Conservation (phyloP, 2,113 vertebrate genomes). For the Microcebus tavaratra region DNA sequence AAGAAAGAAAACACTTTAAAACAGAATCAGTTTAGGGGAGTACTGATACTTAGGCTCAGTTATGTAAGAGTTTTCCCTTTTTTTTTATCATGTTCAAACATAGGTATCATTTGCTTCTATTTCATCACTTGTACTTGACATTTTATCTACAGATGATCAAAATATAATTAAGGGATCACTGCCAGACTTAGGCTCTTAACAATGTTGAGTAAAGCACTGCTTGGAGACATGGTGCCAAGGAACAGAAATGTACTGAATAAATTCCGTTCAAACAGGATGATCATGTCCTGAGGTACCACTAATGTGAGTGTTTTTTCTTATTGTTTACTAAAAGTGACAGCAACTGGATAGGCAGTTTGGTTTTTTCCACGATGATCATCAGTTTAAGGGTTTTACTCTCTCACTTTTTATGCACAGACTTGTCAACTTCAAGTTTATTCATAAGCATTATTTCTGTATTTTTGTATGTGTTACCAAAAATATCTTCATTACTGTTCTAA, state of each 20-base stretch:
- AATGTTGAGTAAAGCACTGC: conserved; percentile 71
- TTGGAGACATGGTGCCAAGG: conserved; percentile 75
- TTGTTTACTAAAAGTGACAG: conserved; percentile 83
- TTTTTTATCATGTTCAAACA: conserved; percentile 76
- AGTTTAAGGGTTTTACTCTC: conserved; percentile 78
- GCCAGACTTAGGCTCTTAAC: conserved; percentile 76
- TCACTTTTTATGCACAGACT: conserved; percentile 78
- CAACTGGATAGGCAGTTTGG: conserved; percentile 66
- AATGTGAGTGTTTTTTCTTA: conserved; percentile 66
- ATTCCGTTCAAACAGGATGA: conserved; percentile 84
- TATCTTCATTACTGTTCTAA: conserved; percentile 46
- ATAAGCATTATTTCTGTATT: conserved; percentile 38
- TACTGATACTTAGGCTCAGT: neutral
- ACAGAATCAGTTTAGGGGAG: neutral
- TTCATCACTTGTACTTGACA: conserved; percentile 77
- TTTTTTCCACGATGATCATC: conserved; percentile 69
- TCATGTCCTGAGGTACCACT: conserved; percentile 80
- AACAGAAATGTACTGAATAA: conserved; percentile 80
- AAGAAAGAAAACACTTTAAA: conserved; percentile 36
- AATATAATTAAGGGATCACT: conserved; percentile 83
- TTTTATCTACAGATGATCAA: conserved; percentile 82
- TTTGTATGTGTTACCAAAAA: conserved; percentile 74
- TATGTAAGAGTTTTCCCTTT: neutral
- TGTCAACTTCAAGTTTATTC: conserved; percentile 79
- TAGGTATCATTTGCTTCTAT: conserved; percentile 82